Base-by-base conservation (phyloP, 2,888 invertebrate species). In the Chrysodeixis includens region DNA sequence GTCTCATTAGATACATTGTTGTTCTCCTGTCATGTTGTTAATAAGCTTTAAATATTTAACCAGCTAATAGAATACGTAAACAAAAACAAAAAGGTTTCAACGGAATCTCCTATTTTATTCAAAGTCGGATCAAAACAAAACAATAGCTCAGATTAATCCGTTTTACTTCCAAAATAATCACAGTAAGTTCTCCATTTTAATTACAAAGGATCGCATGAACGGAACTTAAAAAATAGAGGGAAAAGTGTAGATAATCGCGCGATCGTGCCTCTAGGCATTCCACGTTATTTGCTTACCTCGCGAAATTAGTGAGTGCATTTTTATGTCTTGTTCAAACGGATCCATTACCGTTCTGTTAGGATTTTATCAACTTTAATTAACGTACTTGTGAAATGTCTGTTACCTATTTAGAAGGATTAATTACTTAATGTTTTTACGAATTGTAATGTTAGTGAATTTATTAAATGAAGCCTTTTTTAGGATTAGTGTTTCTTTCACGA, bases 261-360 rank as follows among this genome's bases (percentile, higher is more conserved):
- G 58, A 70, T 72, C 61, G 58, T 30, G 20, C 49, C 58, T 20
- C 35, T 26, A 52, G 56, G 75, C 52, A 9, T 18, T 63, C 9
- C 5, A n/a, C 46, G 30, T 44, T 70, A 75, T 65, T 75, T 65
- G 53, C 61, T 62, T 70, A 65, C 35, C 46, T 56, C 40, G 55
- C 55, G 49, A 18, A 59, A 65, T 62, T 22, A 51, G 55, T 46
- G 63, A 73, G 71, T 73, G 76, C 71, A 73, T 2, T 62, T 62
- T 56, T 51, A 65, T 75, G 58, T 75, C 44, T 20, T 22, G 12
- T 9, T 58, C 44, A 58, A 69, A 51, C 52, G 32, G 44, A 52
- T 16, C 22, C 53, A 59, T 54, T 59, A 70, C 1, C n/a, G 30
- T 60, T 30, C 10, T 1, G n/a, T 12, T 9, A 32, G 12, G 14